Base-by-base conservation (phyloP, 1,140 invertebrate species). In the Pachyrhynchus sulphureomaculatus region DNA sequence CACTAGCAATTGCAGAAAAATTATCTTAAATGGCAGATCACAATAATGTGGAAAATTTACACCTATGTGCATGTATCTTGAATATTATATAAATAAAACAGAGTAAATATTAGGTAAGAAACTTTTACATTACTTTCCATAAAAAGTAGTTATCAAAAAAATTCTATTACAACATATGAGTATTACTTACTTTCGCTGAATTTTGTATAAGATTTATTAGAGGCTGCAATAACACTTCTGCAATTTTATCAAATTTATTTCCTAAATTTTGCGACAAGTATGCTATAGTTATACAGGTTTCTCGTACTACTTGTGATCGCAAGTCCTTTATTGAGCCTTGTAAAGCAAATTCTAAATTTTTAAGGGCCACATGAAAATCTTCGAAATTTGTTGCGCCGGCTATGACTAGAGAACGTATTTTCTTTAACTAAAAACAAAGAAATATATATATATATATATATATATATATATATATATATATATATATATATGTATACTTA, bases 151-250 rank as follows among this genome's bases (percentile, higher is more conserved):
- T n/a, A n/a, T n/a, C n/a, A n/a, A n/a, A n/a, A n/a, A n/a, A n/a
- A n/a, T n/a, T n/a, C n/a, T n/a, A n/a, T n/a, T n/a, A n/a, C n/a
- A n/a, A n/a, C n/a, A n/a, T n/a, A n/a, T n/a, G n/a, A n/a, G n/a
- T 36, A 33, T 0, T 29, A 53, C 26, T 29, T 57, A 90, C 88
- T 84, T 98, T 98, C 65, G 94, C 95, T 72, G 92, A 93, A 79
- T 98, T 99, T 71, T 92, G 93, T 76, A 98, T 93, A 39, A 98
- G 83, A 74, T 90, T 91, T 69, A 98, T 93, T 18, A 98, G 77
- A 59, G 86, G 85, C 47, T 88, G 87, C 33, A 98, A 75, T 37
- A 97, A 82, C 54, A 85, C 81, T 73, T 95, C 88, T 17, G 89
- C 88, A 77, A 95, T 91, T 75, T 86, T 86, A 62, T 96, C 94